Evolutionary conservation across 1,140 invertebrate genomes (phyloP).

Genomic region (Orussus abietinus): DNA sequence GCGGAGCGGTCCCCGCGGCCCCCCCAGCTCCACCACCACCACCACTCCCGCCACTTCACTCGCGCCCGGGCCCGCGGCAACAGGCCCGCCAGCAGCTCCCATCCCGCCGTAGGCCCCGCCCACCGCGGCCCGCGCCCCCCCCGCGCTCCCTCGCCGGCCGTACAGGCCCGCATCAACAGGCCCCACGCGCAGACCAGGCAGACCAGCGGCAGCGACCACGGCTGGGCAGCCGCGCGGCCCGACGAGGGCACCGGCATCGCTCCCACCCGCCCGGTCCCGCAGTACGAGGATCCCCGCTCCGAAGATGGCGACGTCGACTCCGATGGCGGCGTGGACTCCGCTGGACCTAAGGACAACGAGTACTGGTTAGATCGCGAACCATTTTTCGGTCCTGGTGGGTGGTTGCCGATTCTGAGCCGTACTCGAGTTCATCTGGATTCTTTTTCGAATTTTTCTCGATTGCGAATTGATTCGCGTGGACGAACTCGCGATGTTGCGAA

Average conservation of each 20-base stretch:
- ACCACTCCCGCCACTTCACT: conserved; percentile 21
- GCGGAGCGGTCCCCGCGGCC: neutral
- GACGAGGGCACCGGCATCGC: conserved; percentile 21
- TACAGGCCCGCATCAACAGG: neutral
- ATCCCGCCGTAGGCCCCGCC: neutral
- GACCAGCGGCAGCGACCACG: conserved; percentile 22
- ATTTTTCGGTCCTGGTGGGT: neutral
- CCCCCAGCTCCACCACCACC: conserved; percentile 19
- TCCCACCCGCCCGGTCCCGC: conserved; percentile 31
- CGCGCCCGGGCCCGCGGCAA: conserved; percentile 6
- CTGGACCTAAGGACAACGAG: too few species aligned
- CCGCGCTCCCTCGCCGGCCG: too few species aligned
- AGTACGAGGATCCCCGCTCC: conserved; percentile 26
- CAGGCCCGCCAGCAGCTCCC: conserved; percentile 6
- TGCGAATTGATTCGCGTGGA: too few species aligned
- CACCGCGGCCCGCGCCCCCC: too few species aligned
- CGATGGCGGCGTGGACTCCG: conserved; percentile 2
- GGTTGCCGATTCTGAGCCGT: too few species aligned
- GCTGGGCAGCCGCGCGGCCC: conserved; percentile 2
- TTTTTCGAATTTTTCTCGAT: too few species aligned
- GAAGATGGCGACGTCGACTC: conserved; percentile 12
- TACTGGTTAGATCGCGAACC: too few species aligned
- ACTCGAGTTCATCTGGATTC: too few species aligned
- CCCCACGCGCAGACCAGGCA: conserved; percentile 26
- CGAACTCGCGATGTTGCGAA: too few species aligned